Base-by-base conservation (phyloP, 2,888 invertebrate species). In the Anticlea derivata region DNA sequence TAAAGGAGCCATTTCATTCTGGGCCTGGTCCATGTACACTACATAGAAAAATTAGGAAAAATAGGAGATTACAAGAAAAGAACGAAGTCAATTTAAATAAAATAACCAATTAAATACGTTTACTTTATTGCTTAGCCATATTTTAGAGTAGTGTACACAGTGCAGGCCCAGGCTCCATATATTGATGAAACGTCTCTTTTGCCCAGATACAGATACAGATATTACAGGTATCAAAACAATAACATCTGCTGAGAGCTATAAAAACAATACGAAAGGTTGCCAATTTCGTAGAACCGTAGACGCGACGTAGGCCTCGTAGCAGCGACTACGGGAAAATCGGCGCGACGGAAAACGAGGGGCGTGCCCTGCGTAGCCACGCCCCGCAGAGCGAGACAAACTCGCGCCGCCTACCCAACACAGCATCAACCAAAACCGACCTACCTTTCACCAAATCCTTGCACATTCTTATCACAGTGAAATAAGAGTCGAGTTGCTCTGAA, bases 361-460 rank as follows among this genome's bases (percentile, higher is more conserved):
- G 88, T 87, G 80, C 52, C 73, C 49, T 43, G 23, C 30, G 40
- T 35, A 55, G 81, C 77, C 87, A 88, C 89, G 86, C 89, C 89
- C 79, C 73, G 66, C 72, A 81, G 76, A 73, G 83, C 79, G 82
- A 62, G 60, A 62, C 61, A 44, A 56, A 83, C 74, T 70, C 70
- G 65, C 76, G 63, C 86, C 87, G 86, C 88, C 88, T 81, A 87
- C 83, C 73, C 63, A 61, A 60, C 65, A 53, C 70, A 58, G 60
- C 55, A 65, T 70, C 60, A 58, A 68, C 75, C 65, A 70, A 63
- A 64, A 63, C 63, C 57, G 45, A 55, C 58, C 67, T 70, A 66
- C 73, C 62, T 70, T 66, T 63, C 58, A 61, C 57, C 40, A 55
- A 52, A 50, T 51, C 46, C 27, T 22, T 31, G 41, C 12, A 39